These are phyloP conservation scores for human DNA, from an alignment of 2,113 vertebrate species.

Conservation along the genomic window DNA sequence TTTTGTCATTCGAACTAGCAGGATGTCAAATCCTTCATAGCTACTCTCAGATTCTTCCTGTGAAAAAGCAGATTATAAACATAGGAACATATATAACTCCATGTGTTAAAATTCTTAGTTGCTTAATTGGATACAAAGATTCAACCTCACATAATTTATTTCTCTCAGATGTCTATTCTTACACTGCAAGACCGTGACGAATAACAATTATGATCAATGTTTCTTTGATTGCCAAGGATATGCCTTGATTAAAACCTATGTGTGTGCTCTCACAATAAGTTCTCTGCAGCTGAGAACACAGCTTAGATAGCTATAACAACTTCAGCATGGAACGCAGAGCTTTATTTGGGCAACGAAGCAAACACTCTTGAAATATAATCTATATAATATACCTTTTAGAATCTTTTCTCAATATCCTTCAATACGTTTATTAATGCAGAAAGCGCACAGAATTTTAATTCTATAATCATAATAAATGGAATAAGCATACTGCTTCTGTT, in stretches of 20 bases:
- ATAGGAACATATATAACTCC: neutral
- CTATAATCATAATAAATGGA: neutral
- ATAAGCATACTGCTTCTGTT: conserved; percentile 52
- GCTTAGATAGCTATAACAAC: neutral
- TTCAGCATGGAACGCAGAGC: neutral
- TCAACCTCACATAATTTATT: neutral
- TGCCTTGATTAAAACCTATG: conserved; percentile 8
- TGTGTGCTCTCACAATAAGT: neutral
- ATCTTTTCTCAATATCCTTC: neutral
- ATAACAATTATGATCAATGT: neutral
- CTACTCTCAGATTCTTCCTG: neutral
- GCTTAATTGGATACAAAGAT: neutral
- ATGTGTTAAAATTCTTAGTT: neutral
- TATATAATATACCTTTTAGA: neutral
- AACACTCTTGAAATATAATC: neutral
- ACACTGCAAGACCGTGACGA: neutral
- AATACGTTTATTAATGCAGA: conserved; percentile 44
- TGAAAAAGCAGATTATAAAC: neutral
- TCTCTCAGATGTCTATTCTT: neutral
- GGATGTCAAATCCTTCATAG: neutral
- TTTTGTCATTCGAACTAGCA: neutral
- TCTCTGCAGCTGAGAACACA: neutral
- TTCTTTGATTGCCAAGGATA: neutral
- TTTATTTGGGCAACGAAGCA: neutral
- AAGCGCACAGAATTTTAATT: neutral